Evolutionary conservation across 2,113 vertebrate genomes (phyloP).

Genomic region (Engraulis encrasicolus): DNA sequence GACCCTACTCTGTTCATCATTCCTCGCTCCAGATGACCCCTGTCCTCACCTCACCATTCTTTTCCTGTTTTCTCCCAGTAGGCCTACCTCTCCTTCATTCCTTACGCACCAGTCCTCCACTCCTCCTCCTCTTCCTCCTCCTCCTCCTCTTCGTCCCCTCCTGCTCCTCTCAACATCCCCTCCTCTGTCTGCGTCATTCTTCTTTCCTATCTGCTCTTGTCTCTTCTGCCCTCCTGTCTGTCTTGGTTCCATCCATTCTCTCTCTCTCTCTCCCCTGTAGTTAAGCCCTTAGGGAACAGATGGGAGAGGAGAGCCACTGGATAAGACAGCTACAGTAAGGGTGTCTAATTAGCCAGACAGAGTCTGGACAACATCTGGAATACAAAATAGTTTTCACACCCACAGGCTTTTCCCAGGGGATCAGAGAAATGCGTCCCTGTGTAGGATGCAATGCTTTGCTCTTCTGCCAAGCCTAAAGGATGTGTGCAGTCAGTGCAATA

Average conservation of each 20-base stretch:
- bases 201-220: background rate
- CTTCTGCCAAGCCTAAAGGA: background rate
- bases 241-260: constrained; percentile 9
- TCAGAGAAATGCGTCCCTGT: background rate
- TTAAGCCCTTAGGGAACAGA: constrained; percentile 25
- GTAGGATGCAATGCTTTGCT: background rate
- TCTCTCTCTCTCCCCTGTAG: background rate
- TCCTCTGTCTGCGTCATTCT: background rate
- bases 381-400: constrained; percentile 25
- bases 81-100: background rate
- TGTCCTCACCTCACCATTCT: background rate
- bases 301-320: constrained; percentile 34
- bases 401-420: constrained; percentile 35
- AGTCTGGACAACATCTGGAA: constrained; percentile 46
- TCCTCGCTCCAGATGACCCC: background rate
- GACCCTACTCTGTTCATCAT: constrained; percentile 10
- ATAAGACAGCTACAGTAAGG: constrained; percentile 37
- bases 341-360: constrained; percentile 45
- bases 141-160: background rate
- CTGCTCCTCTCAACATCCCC: background rate
- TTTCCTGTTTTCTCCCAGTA: background rate
- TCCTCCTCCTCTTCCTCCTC: background rate
- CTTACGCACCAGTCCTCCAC: background rate
- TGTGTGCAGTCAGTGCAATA: too few species aligned
- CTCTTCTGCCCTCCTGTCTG: background rate